Percentiles rank a stretch among this genome's conserved stretches.
These are phyloP conservation scores for Macrophya annulata DNA, from an alignment of 2,888 invertebrate species.

Conservation along the genomic window DNA sequence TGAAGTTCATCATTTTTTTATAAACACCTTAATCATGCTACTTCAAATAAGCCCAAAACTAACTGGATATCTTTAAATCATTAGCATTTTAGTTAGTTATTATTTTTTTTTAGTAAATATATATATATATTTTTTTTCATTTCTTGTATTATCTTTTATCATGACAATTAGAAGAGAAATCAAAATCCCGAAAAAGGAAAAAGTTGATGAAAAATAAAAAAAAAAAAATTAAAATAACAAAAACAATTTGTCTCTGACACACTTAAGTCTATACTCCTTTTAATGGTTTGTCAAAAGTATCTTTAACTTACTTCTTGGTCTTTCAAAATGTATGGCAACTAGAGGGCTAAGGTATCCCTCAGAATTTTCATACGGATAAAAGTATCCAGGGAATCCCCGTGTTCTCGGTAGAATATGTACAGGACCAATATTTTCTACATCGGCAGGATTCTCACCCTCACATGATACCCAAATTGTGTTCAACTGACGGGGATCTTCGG, in stretches of 20 bases:
- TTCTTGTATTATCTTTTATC: too few species aligned
- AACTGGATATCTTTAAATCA: too few species aligned
- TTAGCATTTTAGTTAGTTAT: too few species aligned
- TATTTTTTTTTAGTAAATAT: too few species aligned
- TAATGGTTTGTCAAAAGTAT: background rate
- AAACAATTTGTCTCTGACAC: background rate
- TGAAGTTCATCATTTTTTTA: too few species aligned
- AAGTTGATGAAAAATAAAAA: background rate
- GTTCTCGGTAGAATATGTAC: conserved; percentile 88
- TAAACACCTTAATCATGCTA: too few species aligned
- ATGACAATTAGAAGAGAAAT: too few species aligned
- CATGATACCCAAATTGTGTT: conserved; percentile 96
- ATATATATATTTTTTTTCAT: too few species aligned
- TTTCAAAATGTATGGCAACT: conserved; percentile 91
- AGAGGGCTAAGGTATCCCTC: conserved; percentile 94
- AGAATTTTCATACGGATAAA: conserved; percentile 93
- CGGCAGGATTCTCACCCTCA: conserved; percentile 96
- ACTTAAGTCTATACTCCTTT: background rate
- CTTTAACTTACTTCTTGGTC: conserved; percentile 88
- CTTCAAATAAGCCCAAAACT: too few species aligned
- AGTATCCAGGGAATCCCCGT: conserved; percentile 93
- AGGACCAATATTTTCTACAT: conserved; percentile 94
- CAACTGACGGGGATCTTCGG: conserved; percentile 81
- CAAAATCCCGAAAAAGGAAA: background rate
- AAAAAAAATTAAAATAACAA: too few species aligned